Evolutionary conservation across 2,113 vertebrate genomes (phyloP).

Genomic region (Marmota monax): DNA sequence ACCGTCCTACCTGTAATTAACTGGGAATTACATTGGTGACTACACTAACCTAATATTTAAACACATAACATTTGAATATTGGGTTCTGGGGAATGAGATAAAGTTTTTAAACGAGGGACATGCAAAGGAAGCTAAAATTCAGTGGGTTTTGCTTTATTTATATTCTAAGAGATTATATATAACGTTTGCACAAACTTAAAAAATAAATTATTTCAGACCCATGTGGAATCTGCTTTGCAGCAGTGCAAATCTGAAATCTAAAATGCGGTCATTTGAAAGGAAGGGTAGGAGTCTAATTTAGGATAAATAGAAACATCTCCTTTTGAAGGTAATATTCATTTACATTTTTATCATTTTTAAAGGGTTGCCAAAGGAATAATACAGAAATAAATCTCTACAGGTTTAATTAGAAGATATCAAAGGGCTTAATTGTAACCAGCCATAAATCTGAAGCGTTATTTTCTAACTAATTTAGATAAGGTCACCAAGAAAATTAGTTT

Average conservation of each 20-base stretch:
- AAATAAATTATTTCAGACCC: neutral
- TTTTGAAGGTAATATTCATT: constrained; percentile 80
- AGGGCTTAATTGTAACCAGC: constrained; percentile 87
- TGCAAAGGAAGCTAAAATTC: neutral
- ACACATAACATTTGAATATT: neutral
- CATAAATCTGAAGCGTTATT: constrained; percentile 87
- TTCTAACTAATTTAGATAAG: constrained; percentile 89
- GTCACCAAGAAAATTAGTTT: constrained; percentile 89
- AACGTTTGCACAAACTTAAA: neutral
- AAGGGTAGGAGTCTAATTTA: constrained; percentile 15
- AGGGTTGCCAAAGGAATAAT: constrained; percentile 84
- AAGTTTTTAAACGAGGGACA: neutral
- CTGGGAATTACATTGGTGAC: rapidly evolving
- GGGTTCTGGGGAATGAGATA: neutral
- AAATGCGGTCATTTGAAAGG: neutral
- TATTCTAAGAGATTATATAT: neutral
- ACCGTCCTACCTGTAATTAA: rapidly evolving
- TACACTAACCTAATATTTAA: too few species aligned
- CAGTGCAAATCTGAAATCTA: neutral
- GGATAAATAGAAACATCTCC: constrained; percentile 72
- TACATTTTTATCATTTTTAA: constrained; percentile 87
- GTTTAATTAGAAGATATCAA: constrained; percentile 89
- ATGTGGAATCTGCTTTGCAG: neutral
- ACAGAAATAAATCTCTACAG: constrained; percentile 87
- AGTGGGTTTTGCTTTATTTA: neutral